A percentile compares a stretch with the other conserved stretches of the same genome.
Evolutionary conservation across 2,113 vertebrate species (phyloP).

Genomic region (Nymphicus hollandicus): DNA sequence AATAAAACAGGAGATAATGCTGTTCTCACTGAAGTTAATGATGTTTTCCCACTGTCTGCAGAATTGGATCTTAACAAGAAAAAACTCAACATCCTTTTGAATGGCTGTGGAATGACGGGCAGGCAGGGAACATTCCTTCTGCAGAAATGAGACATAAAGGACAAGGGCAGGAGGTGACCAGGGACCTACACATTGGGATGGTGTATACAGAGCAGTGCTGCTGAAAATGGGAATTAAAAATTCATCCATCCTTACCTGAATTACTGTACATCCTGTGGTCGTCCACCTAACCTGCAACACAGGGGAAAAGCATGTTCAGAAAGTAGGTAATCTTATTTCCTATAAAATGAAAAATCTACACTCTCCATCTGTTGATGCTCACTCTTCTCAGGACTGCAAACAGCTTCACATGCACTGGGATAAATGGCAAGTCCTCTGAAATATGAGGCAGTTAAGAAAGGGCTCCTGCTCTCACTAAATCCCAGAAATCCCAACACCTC

Average conservation of each 20-base stretch:
- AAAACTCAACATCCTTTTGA: neutral
- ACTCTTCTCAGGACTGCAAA: neutral
- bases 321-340: fast-evolving
- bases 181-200: fast-evolving
- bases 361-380: neutral
- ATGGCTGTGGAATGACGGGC: fast-evolving
- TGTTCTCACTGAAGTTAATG: fast-evolving
- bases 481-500: fast-evolving
- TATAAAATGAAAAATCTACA: fast-evolving
- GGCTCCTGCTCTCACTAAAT: fast-evolving
- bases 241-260: slow-evolving; percentile 40
- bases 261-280: neutral
- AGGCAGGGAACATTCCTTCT: neutral
- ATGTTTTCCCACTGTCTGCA: neutral
- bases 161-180: neutral
- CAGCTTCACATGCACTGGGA: fast-evolving
- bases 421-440: fast-evolving
- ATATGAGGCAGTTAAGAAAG: neutral
- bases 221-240: no score
- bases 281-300: slow-evolving; percentile 60
- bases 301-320: neutral
- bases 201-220: fast-evolving
- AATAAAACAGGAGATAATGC: neutral
- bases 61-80: neutral
- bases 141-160: neutral